Evolutionary conservation across 2,888 invertebrate genomes (phyloP).

Genomic region (Lasioglossum marginatum): DNA sequence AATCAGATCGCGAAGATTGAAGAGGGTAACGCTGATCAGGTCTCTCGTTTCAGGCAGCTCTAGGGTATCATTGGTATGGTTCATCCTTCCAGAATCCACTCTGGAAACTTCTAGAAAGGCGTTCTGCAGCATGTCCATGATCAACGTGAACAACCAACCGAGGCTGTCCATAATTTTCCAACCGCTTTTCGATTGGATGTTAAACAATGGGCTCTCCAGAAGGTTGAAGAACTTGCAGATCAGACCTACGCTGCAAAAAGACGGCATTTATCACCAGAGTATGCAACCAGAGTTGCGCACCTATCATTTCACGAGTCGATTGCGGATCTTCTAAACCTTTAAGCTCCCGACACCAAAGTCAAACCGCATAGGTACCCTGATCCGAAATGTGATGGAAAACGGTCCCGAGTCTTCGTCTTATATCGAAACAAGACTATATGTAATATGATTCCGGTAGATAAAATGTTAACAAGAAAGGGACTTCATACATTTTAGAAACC

Average conservation of each 20-base stretch:
- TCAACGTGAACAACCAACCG: constrained; percentile 73
- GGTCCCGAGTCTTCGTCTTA: too few species aligned
- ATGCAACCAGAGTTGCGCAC: not conserved
- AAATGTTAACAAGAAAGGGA: not conserved
- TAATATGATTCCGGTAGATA: not conserved
- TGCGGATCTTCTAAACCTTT: too few species aligned
- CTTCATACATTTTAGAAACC: not conserved
- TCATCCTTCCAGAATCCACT: not conserved
- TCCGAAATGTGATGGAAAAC: too few species aligned
- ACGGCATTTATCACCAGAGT: constrained; percentile 40
- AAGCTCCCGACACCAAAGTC: too few species aligned
- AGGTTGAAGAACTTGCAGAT: constrained; percentile 77
- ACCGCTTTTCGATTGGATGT: constrained; percentile 65
- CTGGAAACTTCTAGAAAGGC: not conserved
- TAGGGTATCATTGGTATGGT: not conserved
- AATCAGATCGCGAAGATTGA: constrained; percentile 74
- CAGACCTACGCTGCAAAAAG: constrained; percentile 79
- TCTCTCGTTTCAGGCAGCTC: constrained; percentile 77
- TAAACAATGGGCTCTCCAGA: constrained; percentile 77
- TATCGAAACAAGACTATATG: too few species aligned
- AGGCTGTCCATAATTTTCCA: constrained; percentile 75
- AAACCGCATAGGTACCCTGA: too few species aligned
- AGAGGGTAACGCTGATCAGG: constrained; percentile 69
- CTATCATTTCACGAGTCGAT: too few species aligned
- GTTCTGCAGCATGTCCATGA: constrained; percentile 74